These are phyloP conservation scores for Lithobates pipiens DNA, from an alignment of 2,797 vertebrate species.

Conservation along the genomic window DNA sequence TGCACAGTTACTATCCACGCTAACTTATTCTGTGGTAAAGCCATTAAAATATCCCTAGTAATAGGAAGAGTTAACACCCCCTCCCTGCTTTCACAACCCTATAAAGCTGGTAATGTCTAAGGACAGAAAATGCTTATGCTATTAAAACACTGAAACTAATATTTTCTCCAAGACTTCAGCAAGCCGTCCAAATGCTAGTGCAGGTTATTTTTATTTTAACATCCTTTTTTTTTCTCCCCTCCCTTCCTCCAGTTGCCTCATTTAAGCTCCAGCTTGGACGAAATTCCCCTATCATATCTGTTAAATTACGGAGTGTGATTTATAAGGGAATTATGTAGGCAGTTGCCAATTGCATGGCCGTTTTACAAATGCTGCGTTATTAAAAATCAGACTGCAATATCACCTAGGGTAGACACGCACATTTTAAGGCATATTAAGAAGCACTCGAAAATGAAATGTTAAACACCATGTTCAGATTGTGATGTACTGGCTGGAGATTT, in stretches of 20 bases:
- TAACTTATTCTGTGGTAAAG: background rate
- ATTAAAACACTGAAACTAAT: background rate
- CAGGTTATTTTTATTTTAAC: background rate
- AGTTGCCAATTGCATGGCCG: constrained; percentile 36
- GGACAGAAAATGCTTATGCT: background rate
- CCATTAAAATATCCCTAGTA: background rate
- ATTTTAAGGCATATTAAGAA: constrained; percentile 42
- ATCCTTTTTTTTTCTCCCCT: background rate
- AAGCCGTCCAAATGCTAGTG: background rate
- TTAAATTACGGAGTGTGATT: constrained; percentile 55
- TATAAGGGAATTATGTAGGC: constrained; percentile 53
- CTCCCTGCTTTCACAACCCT: background rate
- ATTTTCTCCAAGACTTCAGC: background rate
- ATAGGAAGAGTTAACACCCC: background rate
- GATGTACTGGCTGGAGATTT: background rate
- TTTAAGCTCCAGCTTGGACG: constrained; percentile 25
- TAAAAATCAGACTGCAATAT: constrained; percentile 40
- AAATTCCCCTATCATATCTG: constrained; percentile 55
- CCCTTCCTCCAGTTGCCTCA: constrained; percentile 26
- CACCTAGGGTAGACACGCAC: constrained; percentile 38
- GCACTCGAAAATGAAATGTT: constrained; percentile 41
- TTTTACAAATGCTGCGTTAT: constrained; percentile 47
- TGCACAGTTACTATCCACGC: background rate
- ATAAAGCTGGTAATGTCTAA: background rate
- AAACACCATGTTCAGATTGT: constrained; percentile 24